phyloP scores from a whole-genome alignment of 2,888 invertebrate genomes.

The Diarsia dahlii region DNA sequence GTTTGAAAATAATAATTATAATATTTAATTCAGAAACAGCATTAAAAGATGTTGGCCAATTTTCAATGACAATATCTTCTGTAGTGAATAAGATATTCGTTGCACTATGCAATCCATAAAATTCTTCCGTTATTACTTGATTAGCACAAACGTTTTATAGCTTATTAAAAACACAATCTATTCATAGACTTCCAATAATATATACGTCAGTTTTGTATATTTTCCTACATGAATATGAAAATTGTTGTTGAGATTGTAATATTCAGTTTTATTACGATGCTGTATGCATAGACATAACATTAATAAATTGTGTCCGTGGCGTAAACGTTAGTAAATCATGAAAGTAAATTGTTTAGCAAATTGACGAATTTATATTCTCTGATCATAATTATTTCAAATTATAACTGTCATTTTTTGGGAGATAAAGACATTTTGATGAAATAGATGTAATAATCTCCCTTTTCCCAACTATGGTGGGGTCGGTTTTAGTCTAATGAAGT shows the following conservation, averaged over 20 bases:
- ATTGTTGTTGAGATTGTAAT: conserved; percentile 36
- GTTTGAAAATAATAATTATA: background rate
- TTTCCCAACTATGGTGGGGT: too few relatives aligned
- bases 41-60: background rate
- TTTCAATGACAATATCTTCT: background rate
- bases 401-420: too few relatives aligned
- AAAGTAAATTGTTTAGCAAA: background rate
- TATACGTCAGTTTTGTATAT: background rate
- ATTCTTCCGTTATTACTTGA: conserved; percentile 5
- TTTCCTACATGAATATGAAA: conserved; percentile 8
- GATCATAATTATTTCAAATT: too few relatives aligned
- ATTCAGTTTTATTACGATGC: background rate
- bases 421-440: too few relatives aligned
- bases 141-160: conserved; percentile 30
- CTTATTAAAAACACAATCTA: conserved; percentile 15
- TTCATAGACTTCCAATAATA: conserved; percentile 4
- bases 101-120: conserved; percentile 1
- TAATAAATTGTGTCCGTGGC: background rate
- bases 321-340: background rate
- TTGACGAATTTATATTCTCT: background rate
- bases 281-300: background rate
- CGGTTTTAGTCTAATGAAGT: too few relatives aligned
- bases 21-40: background rate
- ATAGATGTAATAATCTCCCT: too few relatives aligned
- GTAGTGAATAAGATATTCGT: background rate